phyloP scores from a whole-genome alignment of 2,113 vertebrate species.

The Indicator maculatus region DNA sequence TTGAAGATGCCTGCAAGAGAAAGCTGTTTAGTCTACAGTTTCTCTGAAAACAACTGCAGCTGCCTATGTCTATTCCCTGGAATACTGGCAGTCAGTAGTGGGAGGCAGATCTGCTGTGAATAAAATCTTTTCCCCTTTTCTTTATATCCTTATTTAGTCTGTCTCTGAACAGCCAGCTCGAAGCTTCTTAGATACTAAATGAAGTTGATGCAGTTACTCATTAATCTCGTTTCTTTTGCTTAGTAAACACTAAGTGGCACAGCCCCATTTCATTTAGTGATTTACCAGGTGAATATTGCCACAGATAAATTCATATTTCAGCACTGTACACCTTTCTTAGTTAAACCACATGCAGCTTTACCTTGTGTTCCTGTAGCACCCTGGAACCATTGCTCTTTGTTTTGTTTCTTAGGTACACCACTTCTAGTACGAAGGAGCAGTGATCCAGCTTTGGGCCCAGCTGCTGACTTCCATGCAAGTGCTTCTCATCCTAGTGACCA shows the following conservation, averaged over 20 bases:
- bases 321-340: not conserved
- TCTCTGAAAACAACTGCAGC: not conserved
- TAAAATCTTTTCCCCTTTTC: not conserved
- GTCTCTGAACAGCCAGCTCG: not conserved
- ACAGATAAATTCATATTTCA: not conserved
- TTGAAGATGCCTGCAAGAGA: not conserved
- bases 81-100: not conserved
- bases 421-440: constrained; percentile 95
- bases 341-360: not conserved
- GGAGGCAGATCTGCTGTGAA: not conserved
- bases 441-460: constrained; percentile 83
- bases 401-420: constrained; percentile 84
- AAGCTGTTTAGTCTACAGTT: not conserved
- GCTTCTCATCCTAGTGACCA: constrained; percentile 72
- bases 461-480: constrained; percentile 75
- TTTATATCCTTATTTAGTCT: not conserved
- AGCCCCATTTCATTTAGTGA: not conserved
- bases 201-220: not conserved
- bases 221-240: not conserved
- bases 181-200: not conserved
- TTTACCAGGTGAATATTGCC: not conserved
- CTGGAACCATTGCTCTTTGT: constrained; percentile 11
- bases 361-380: not conserved
- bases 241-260: not conserved
- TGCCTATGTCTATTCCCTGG: not conserved